Evolutionary conservation across 2,888 invertebrate genomes (phyloP), one percentile per base, ranked within the genome.

Genomic region (Pteria penguin): DNA sequence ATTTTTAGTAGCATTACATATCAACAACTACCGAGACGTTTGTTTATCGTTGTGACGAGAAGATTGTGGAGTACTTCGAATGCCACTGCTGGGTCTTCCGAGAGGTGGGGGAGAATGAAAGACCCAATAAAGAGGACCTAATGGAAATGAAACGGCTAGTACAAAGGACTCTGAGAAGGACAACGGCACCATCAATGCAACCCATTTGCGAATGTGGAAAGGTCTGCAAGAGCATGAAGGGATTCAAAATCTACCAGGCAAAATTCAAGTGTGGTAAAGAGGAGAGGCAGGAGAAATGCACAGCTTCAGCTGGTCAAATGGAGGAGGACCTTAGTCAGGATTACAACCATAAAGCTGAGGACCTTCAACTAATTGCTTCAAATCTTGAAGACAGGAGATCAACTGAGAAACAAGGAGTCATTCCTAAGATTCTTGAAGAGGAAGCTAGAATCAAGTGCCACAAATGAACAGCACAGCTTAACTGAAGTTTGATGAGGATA

Each of bases 181-280:
- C 55, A 55, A 55, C 14, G 14, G 55, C 3, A 22, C 26, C 24
- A 14, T 27, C 24, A 4, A 57, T 24, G 27, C n/a, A n/a, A n/a
- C n/a, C n/a, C n/a, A n/a, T n/a, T n/a, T 57, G 57, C 14, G 29
- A 60, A 18, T 27, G 60, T 27, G 14, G 60, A n/a, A 60, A 60
- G 60, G 60, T 60, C 29, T 60, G 60, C 60, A 27, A 27, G 57
- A 60, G n/a, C 22, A 60, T 60, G 4, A 60, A 31, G 27, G 60
- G 29, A 26, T 27, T 60, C 60, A 60, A n/a, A 31, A 60, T 60
- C 4, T 8, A 60, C 14, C 60, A 60, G 27, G 60, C 60, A 60
- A 14, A 31, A 2, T 29, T 18, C 2, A 60, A 60, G 27, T 60
- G 60, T 26, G 31, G 24, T 29, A 27, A 27, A 29, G 26, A 29